Evolutionary conservation across 1,140 invertebrate species (phyloP), one percentile per base, ranked within the genome.

Genomic region (Hyles vespertilio): DNA sequence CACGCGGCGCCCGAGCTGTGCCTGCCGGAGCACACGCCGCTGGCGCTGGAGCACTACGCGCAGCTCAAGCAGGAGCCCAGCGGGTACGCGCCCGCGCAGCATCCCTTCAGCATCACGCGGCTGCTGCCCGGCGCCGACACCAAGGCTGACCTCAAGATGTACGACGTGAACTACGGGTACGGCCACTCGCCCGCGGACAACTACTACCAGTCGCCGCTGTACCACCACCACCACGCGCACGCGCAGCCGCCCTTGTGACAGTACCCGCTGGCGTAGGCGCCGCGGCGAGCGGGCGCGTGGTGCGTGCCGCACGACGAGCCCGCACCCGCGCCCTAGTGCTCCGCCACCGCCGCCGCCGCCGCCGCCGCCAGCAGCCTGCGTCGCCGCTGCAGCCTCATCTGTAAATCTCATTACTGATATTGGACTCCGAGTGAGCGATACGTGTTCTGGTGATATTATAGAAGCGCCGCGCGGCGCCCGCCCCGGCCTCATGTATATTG

Each of bases 91-190:
- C 92, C 94, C 6, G 94, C 95, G 58, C 94, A 92, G 79, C 96
- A 98, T 84, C 97, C 97, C 1, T 98, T 98, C 89, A 97, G 96
- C 81, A 98, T 98, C 73, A 98, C 96, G 66, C 94, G 97, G 78
- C 92, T 98, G 75, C 88, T 97, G 71, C 95, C 96, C 7, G 94
- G 94, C 56, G 94, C 95, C 49, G 95, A 96, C 73, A 94, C 93
- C 56, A 96, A 97, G 81, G 92, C 95, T 48, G 94, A 95, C 81
- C 91, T 95, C 63, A 95, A 95, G 84, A 95, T 95, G 93, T 95
- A 95, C 89, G 93, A 94, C 61, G 92, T 95, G 84, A 92, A 93
- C 84, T 94, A 95, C 69, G 92, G 93, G 34, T 92, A 94, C 69
- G 89, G 92, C 33, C 91, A 93, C 70, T 83, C 93, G 77, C 91